Evolutionary conservation across 2,888 invertebrate genomes (phyloP).

Genomic region (Eupeodes luniger): DNA sequence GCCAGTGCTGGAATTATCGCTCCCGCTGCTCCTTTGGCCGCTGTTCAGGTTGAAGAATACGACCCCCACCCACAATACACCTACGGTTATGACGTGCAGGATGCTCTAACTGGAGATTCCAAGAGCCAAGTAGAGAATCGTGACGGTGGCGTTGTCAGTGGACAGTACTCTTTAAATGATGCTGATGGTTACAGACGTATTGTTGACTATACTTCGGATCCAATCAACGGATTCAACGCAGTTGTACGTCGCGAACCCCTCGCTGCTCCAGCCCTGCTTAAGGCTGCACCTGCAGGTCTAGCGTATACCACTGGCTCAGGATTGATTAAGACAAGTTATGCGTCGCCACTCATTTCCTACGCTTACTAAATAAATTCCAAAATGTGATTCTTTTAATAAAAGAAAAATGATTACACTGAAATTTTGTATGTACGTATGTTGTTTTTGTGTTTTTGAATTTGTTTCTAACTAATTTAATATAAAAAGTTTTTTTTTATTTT

Average conservation of each 20-base stretch:
- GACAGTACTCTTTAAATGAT: slow-evolving; percentile 84
- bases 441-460: no score
- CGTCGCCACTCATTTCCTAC: slow-evolving; percentile 82
- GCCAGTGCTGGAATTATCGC: slow-evolving; percentile 81
- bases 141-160: slow-evolving; percentile 83
- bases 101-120: slow-evolving; percentile 83
- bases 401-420: slow-evolving; percentile 15
- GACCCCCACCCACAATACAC: slow-evolving; percentile 84
- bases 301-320: slow-evolving; percentile 78
- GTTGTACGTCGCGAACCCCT: slow-evolving; percentile 83
- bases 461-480: no score
- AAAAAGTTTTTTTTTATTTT: no score
- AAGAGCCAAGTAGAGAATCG: slow-evolving; percentile 84
- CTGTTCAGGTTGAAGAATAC: slow-evolving; percentile 80
- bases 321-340: slow-evolving; percentile 81
- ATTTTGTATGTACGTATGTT: background rate
- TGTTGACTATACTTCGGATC: slow-evolving; percentile 84
- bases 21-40: slow-evolving; percentile 80
- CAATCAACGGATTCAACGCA: slow-evolving; percentile 84
- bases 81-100: slow-evolving; percentile 84
- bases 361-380: slow-evolving; percentile 78
- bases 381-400: slow-evolving; percentile 39
- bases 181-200: slow-evolving; percentile 84
- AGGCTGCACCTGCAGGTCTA: slow-evolving; percentile 19
- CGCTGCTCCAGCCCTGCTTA: slow-evolving; percentile 47